These are phyloP conservation scores for Pentalonia nigronervosa DNA, from an alignment of 1,140 invertebrate species.

Conservation along the genomic window DNA sequence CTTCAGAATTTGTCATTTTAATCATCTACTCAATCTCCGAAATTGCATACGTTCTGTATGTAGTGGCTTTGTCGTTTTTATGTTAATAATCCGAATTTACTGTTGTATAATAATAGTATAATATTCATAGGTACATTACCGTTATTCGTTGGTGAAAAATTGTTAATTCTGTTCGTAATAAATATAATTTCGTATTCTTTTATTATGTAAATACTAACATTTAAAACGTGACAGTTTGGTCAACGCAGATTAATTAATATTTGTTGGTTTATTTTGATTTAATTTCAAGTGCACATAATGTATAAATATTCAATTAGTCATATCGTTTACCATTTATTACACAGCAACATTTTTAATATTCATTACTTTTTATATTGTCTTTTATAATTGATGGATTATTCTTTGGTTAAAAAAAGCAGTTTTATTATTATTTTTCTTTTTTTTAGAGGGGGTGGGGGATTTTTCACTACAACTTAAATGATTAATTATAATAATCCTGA, in stretches of 20 bases:
- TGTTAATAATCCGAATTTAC: not conserved
- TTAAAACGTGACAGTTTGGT: not conserved
- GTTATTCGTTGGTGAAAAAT: not conserved
- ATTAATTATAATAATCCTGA: not conserved
- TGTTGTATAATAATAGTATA: not conserved
- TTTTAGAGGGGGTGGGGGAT: not conserved
- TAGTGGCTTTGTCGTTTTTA: not conserved
- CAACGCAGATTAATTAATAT: not conserved
- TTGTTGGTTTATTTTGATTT: not conserved
- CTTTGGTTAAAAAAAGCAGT: not conserved
- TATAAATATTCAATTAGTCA: not conserved
- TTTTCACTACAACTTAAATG: not conserved
- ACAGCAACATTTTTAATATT: not conserved
- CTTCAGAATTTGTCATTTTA: not conserved
- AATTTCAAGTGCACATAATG: not conserved
- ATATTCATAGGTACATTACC: not conserved
- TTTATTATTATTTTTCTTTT: not conserved
- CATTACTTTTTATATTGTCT: not conserved
- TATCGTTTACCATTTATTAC: not conserved
- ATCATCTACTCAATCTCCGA: not conserved
- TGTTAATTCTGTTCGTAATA: not conserved
- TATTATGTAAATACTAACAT: not conserved
- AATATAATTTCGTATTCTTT: not conserved
- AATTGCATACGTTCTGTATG: no score
- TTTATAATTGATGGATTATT: not conserved